phyloP scores from a whole-genome alignment of 2,113 vertebrate species.

The Brienomyrus brachyistius region DNA sequence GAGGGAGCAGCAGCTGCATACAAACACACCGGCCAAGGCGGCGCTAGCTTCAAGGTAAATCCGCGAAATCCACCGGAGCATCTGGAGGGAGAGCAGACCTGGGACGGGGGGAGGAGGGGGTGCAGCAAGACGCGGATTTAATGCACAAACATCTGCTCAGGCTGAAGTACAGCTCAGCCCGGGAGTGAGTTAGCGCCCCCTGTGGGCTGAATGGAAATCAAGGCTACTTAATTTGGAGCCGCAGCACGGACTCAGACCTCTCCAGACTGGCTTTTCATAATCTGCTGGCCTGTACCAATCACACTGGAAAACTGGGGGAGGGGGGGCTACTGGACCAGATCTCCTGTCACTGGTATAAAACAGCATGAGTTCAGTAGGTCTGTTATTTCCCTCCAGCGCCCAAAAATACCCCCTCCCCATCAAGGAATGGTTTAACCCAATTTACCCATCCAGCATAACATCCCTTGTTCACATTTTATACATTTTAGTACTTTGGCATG shows the following conservation, averaged over 20 bases:
- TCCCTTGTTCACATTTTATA: background rate
- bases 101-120: background rate
- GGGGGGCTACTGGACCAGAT: background rate
- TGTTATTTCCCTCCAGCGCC: background rate
- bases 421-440: background rate
- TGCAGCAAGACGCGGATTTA: background rate
- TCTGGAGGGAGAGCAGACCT: background rate
- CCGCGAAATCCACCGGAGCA: background rate
- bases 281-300: background rate
- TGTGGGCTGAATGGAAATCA: background rate
- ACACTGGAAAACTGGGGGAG: background rate
- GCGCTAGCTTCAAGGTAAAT: background rate
- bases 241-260: background rate
- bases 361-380: background rate
- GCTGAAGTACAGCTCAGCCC: background rate
- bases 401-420: background rate
- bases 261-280: background rate
- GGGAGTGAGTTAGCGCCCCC: background rate
- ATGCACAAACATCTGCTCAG: background rate
- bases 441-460: background rate
- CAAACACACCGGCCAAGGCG: background rate
- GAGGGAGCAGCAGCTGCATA: background rate
- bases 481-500: background rate
- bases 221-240: background rate
- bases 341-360: background rate